These are phyloP conservation scores for Heteromurus nitidus DNA, from an alignment of 2,888 invertebrate species.

Conservation along the genomic window DNA sequence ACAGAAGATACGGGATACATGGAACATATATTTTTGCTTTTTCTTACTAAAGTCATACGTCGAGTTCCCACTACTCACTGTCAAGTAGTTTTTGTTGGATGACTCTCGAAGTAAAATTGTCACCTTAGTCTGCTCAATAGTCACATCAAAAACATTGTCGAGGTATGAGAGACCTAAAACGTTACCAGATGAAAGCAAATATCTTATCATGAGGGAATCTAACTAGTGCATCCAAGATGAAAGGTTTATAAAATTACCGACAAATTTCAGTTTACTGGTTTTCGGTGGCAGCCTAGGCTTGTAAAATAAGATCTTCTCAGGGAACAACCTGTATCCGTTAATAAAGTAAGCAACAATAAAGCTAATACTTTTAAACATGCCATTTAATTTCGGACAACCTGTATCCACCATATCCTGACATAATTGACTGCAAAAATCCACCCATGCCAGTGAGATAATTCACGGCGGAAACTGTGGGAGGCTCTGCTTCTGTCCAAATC, in stretches of 20 bases:
- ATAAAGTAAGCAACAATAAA: too few species aligned
- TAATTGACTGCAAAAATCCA: constrained; percentile 76
- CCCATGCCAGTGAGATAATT: constrained; percentile 77
- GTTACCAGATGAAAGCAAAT: too few species aligned
- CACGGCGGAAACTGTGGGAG: constrained; percentile 75
- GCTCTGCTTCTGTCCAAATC: constrained; percentile 76
- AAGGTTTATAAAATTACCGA: background rate
- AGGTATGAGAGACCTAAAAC: constrained; percentile 63
- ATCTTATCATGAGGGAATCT: too few species aligned
- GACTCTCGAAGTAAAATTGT: constrained; percentile 3
- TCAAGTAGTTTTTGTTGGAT: background rate
- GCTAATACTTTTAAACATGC: too few species aligned
- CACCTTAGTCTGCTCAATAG: constrained; percentile 9
- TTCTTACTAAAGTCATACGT: constrained; percentile 15
- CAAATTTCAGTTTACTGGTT: constrained; percentile 1
- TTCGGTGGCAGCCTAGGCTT: constrained; percentile 5
- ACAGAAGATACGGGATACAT: background rate
- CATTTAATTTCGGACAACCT: too few species aligned
- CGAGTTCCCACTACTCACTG: background rate
- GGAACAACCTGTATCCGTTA: too few species aligned
- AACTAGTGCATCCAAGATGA: too few species aligned
- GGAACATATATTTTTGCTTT: too few species aligned
- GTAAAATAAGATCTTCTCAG: background rate
- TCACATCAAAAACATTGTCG: constrained; percentile 59
- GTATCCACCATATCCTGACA: constrained; percentile 76